Evolutionary conservation across 2,113 vertebrate species (phyloP).

Genomic region (Odocoileus virginianus): DNA sequence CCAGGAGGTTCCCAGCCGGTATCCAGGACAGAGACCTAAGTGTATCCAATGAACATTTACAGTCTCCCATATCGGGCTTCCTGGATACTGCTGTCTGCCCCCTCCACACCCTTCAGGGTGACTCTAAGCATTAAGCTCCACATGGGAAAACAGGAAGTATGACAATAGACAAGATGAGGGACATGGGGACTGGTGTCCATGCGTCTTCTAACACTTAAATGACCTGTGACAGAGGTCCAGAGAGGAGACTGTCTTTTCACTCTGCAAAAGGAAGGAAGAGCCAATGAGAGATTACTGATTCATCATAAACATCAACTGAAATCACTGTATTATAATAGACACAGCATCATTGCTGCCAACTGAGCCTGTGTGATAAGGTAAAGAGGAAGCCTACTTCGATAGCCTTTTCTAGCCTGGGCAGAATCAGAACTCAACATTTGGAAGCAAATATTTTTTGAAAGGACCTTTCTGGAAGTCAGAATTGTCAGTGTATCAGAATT

Average conservation of each 20-base stretch:
- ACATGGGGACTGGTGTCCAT: background rate
- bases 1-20: background rate
- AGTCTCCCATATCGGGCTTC: background rate
- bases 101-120: background rate
- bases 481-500: background rate
- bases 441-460: background rate
- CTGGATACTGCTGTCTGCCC: background rate
- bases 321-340: background rate
- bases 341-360: fast-evolving
- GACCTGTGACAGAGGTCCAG: background rate
- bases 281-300: background rate
- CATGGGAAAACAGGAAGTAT: background rate
- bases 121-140: background rate
- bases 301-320: background rate
- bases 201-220: background rate
- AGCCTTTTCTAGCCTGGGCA: background rate
- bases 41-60: background rate
- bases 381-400: background rate
- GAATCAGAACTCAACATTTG: background rate
- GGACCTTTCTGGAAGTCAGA: background rate
- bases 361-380: background rate
- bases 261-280: background rate
- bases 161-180: background rate
- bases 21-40: background rate
- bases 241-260: background rate